Evolutionary conservation across 2,113 vertebrate species (phyloP).

Genomic region (Haemorhous mexicanus): DNA sequence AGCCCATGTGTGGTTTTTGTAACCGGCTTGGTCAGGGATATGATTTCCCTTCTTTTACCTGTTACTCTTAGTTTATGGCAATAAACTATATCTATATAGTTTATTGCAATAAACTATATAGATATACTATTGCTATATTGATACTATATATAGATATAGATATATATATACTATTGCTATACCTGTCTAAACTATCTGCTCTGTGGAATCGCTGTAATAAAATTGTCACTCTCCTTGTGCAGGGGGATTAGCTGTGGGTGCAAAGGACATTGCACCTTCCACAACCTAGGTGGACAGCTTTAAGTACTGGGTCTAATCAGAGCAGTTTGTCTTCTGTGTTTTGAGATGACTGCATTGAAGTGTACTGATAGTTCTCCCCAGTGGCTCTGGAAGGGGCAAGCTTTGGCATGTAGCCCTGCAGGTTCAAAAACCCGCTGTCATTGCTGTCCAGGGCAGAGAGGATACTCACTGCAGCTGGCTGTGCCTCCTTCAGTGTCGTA

Average conservation of each 20-base stretch:
- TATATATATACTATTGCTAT: too few species aligned
- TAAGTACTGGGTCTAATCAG: neutral
- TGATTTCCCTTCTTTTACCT: neutral
- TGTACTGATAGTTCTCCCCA: neutral
- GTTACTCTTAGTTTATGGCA: neutral
- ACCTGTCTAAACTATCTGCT: neutral
- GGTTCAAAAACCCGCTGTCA: neutral
- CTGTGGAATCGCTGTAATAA: neutral
- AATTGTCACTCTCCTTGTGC: neutral
- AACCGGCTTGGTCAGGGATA: neutral
- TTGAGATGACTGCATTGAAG: neutral
- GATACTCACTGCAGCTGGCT: neutral
- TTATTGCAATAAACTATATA: too few species aligned
- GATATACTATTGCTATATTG: too few species aligned
- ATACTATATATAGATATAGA: too few species aligned
- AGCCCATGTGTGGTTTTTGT: neutral
- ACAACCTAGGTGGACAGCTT: neutral
- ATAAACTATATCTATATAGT: neutral
- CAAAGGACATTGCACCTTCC: neutral
- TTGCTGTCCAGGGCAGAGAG: neutral
- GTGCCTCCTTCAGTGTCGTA: accelerated
- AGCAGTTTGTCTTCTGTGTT: neutral
- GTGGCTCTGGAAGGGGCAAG: neutral
- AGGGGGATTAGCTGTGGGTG: neutral
- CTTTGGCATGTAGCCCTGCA: accelerated